Conservation (phyloP, 2,888 invertebrate species). For the Lepas anatifera region DNA sequence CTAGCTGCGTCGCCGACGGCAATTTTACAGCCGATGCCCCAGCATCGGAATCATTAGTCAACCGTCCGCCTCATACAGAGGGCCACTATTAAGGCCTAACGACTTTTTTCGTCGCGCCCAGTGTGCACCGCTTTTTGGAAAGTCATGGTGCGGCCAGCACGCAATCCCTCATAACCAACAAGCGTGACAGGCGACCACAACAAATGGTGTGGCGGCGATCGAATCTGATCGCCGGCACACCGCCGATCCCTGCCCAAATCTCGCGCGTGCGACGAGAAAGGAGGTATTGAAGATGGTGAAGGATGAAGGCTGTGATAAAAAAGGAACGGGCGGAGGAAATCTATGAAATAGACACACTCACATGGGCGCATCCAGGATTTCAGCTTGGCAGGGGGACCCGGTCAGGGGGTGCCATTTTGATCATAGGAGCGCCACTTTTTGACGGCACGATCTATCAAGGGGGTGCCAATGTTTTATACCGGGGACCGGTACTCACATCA, state of each 20-base stretch:
- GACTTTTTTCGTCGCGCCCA: constrained; percentile 8
- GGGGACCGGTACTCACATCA: no score
- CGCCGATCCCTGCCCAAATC: not conserved
- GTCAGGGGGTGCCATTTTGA: no score
- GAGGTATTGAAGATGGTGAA: no score
- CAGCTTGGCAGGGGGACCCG: no score
- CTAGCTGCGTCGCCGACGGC: not conserved
- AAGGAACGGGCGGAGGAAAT: no score
- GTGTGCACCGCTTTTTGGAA: constrained; percentile 5
- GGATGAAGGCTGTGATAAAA: no score
- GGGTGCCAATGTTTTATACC: no score
- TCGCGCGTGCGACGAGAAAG: no score
- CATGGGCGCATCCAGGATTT: no score
- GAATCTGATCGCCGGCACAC: not conserved
- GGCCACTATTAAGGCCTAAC: not conserved
- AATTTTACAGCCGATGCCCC: not conserved
- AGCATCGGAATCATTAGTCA: not conserved
- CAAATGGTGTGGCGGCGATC: not conserved
- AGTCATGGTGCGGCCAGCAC: not conserved
- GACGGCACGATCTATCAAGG: no score
- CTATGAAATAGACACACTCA: no score
- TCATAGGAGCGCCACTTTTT: no score
- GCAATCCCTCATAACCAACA: constrained; percentile 8
- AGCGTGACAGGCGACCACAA: not conserved
- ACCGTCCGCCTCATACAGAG: not conserved